Evolutionary conservation across 1,140 invertebrate species (phyloP).

Genomic region (Aphidius ervi): DNA sequence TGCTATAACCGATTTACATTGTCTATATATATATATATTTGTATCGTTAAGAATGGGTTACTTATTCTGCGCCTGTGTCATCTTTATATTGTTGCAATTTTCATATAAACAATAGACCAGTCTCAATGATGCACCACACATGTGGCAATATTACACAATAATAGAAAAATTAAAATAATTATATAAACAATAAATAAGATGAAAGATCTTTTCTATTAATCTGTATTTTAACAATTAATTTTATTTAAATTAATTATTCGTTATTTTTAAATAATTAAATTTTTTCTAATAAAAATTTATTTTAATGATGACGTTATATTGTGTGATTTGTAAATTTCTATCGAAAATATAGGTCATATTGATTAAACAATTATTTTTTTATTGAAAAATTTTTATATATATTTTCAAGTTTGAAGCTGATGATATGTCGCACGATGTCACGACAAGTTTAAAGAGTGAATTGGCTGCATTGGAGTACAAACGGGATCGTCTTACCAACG

Average conservation of each 20-base stretch:
- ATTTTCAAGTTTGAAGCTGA: conserved; percentile 52
- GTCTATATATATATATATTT: not conserved
- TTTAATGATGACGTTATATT: too few species aligned
- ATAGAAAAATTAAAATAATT: too few species aligned
- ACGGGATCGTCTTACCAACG: conserved; percentile 69
- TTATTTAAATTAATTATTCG: too few species aligned
- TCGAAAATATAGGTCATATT: conserved; percentile 9
- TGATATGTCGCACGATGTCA: conserved; percentile 59
- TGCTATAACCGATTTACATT: conserved; percentile 9
- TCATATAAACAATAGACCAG: not conserved
- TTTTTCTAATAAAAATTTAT: too few species aligned
- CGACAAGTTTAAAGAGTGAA: conserved; percentile 71
- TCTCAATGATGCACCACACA: too few species aligned
- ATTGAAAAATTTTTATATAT: conserved; percentile 7
- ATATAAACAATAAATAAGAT: too few species aligned
- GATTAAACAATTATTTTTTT: conserved; percentile 5
- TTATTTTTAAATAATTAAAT: too few species aligned
- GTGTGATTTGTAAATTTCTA: too few species aligned
- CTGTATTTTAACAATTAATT: too few species aligned
- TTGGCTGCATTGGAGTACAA: conserved; percentile 76
- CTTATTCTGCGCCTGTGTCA: not conserved
- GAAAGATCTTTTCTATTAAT: too few species aligned
- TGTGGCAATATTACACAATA: too few species aligned
- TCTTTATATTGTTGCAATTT: not conserved
- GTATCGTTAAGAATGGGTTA: not conserved